A percentile compares a stretch with the other conserved stretches of the same genome.
Evolutionary conservation across 2,888 invertebrate species (phyloP).

Genomic region (Drosophila testacea): DNA sequence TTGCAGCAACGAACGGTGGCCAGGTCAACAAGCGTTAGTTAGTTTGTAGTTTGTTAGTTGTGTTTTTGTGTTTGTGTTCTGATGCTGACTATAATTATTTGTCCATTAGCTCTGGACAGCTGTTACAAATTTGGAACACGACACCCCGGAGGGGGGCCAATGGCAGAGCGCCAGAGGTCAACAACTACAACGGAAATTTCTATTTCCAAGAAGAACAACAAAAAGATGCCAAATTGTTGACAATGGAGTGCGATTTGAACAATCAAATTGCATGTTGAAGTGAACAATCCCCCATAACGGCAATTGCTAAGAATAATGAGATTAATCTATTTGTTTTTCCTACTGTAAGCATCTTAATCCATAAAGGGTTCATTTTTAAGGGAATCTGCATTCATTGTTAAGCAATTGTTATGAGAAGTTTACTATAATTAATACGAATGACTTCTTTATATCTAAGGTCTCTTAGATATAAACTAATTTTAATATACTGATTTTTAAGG

Average conservation of each 20-base stretch:
- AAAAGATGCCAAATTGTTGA: slow-evolving; percentile 42
- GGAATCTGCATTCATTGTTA: too few relatives aligned
- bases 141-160: slow-evolving; percentile 27
- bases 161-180: slow-evolving; percentile 57
- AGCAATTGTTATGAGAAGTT: too few relatives aligned
- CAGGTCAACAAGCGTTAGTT: slow-evolving; percentile 50
- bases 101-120: slow-evolving; percentile 67
- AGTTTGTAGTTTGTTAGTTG: background rate
- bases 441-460: too few relatives aligned
- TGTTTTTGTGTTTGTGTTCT: slow-evolving; percentile 17
- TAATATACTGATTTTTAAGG: too few relatives aligned
- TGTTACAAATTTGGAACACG: slow-evolving; percentile 71
- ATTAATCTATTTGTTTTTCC: slow-evolving; percentile 1
- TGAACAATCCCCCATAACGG: background rate
- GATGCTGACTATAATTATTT: slow-evolving; percentile 67
- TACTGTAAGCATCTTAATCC: background rate
- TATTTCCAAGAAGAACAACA: slow-evolving; percentile 35
- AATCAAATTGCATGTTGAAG: slow-evolving; percentile 20
- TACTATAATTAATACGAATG: too few relatives aligned
- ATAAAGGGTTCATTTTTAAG: background rate
- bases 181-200: slow-evolving; percentile 38
- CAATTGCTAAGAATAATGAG: background rate
- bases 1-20: slow-evolving; percentile 28
- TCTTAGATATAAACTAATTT: too few relatives aligned
- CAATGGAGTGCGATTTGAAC: slow-evolving; percentile 41